Conservation (phyloP, 2,113 vertebrate genomes). For the Pseudolaguvia tuberculata region DNA sequence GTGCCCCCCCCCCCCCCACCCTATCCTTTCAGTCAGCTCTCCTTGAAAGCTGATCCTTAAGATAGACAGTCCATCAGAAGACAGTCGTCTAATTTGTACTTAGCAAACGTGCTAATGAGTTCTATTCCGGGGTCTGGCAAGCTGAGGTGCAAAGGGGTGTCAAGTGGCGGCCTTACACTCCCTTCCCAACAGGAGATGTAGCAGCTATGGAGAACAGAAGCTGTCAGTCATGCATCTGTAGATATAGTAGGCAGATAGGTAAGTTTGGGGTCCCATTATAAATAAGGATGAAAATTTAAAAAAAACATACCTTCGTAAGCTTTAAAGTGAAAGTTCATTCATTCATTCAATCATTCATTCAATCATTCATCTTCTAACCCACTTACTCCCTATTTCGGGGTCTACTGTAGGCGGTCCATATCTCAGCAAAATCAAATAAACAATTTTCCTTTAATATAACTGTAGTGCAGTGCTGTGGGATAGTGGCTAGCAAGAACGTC, state of each 20-base stretch:
- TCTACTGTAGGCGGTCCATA: neutral
- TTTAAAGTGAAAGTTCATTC: too few relatives aligned
- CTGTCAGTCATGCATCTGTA: constrained; percentile 61
- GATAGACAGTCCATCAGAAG: constrained; percentile 78
- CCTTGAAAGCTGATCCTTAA: constrained; percentile 77
- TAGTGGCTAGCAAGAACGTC: too few relatives aligned
- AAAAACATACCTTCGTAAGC: neutral
- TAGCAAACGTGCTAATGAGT: constrained; percentile 80
- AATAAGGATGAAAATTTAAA: too few relatives aligned
- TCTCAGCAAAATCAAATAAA: neutral
- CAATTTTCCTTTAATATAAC: neutral
- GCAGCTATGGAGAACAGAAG: constrained; percentile 62
- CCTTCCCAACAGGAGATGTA: constrained; percentile 48
- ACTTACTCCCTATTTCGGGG: too few relatives aligned
- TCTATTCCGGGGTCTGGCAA: constrained; percentile 68
- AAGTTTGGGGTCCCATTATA: neutral
- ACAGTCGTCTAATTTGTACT: constrained; percentile 75
- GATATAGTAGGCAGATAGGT: neutral
- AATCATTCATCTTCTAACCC: too few relatives aligned
- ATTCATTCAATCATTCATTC: too few relatives aligned
- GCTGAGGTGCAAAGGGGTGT: constrained; percentile 61
- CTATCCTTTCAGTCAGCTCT: constrained; percentile 65
- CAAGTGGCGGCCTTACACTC: constrained; percentile 56
- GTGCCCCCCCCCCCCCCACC: constrained; percentile 12
- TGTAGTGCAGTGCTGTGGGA: too few relatives aligned